Evolutionary conservation across 2,113 vertebrate genomes (phyloP), one percentile per base, ranked within the genome.

Genomic region (Fregetta grallaria): DNA sequence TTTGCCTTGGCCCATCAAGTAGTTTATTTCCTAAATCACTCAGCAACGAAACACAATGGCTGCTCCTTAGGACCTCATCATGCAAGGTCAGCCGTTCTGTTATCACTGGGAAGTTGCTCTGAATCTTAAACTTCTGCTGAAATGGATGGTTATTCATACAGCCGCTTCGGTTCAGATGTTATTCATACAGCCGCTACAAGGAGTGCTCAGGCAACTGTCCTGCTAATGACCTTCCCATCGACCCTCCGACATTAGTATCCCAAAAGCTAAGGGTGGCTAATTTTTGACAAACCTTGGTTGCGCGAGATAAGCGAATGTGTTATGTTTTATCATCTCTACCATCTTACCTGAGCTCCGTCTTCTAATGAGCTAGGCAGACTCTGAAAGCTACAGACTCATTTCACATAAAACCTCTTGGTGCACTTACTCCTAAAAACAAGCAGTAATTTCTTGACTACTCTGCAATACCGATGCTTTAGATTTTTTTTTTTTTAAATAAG

Each of bases 121-220:
- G 61, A 75, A 92, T 94, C 71, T 81, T 68, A 66, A 94, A 88
- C 76, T 95, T 94, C 26, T 73, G 45, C 74, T 66, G 77, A 67
- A 88, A 83, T 1, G 6, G 27, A 2, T 2, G 38, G 52, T 25
- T 63, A 45, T 67, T 85, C 56, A n/a, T 11, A 32, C 22, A 61
- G 66, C 5, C 75, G 4, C 65, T 29, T 3, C 12, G 3, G 19
- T 50, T 78, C 34, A 40, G 76, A 61, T 13, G 53, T 29, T 75
- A 30, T 29, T 53, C 32, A 16, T 17, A 47, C 45, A 38, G 34
- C 10, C 56, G 3, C 78, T 16, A 36, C 34, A 27, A 75, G 32
- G 21, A 11, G 1, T 5, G 49, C 63, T 62, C 45, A 20, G 67
- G 45, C 83, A 52, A 34, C 74, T 17, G 50, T n/a, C 78, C 90